A percentile compares a stretch with the other conserved stretches of the same genome.
Evolutionary conservation across 2,888 invertebrate genomes (phyloP).

Genomic region (Ecliptopera silaceata): DNA sequence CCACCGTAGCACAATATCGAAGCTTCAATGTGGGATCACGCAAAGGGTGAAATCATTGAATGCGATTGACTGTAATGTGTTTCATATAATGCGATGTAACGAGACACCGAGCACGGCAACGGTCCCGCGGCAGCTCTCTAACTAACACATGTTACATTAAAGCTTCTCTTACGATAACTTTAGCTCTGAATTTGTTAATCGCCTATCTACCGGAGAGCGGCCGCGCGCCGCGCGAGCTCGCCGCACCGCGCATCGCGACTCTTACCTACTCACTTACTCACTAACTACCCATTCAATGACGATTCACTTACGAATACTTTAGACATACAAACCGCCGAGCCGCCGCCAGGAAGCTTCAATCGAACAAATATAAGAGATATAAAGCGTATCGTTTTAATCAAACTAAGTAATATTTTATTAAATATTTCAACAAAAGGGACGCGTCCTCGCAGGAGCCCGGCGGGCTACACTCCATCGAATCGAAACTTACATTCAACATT

Average conservation of each 20-base stretch:
- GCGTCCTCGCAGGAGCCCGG: constrained; percentile 52
- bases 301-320: constrained; percentile 62
- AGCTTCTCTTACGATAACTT: constrained; percentile 72
- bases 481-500: constrained; percentile 66
- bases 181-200: constrained; percentile 78
- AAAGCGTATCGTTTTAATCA: constrained; percentile 76
- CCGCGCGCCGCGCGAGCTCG: constrained; percentile 62
- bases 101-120: constrained; percentile 54
- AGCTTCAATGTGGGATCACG: constrained; percentile 14
- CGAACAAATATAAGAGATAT: constrained; percentile 65
- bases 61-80: constrained; percentile 24
- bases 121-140: constrained; percentile 46
- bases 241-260: constrained; percentile 49
- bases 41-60: constrained; percentile 6
- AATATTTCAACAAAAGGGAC: constrained; percentile 57
- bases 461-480: constrained; percentile 51
- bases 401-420: constrained; percentile 60
- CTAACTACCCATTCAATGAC: constrained; percentile 60
- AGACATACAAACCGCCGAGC: constrained; percentile 63
- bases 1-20: constrained; percentile 29
- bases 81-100: constrained; percentile 43
- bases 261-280: constrained; percentile 70
- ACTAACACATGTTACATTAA: constrained; percentile 70
- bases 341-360: constrained; percentile 49
- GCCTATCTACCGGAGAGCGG: constrained; percentile 80